phyloP scores from a whole-genome alignment of 2,888 invertebrate species.

The Melieria omissa region DNA sequence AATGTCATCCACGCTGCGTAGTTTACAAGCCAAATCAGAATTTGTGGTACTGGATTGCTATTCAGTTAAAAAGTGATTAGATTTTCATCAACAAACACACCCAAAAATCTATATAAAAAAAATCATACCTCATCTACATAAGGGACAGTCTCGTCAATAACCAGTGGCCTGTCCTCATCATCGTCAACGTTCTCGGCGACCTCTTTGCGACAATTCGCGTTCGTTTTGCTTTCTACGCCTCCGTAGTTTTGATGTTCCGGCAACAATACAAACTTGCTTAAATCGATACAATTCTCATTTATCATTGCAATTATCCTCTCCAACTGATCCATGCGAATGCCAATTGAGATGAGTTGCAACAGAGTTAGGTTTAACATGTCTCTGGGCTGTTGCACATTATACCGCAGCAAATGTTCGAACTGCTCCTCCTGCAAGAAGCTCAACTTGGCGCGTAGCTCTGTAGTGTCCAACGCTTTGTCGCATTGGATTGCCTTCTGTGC shows the following conservation, averaged over 20 bases:
- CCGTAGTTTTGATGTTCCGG: background rate
- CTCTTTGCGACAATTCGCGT: slow-evolving; percentile 2
- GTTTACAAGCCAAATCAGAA: background rate
- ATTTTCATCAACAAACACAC: background rate
- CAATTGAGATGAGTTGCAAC: slow-evolving; percentile 32
- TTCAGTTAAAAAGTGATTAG: background rate
- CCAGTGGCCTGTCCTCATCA: slow-evolving; percentile 28
- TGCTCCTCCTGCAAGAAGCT: slow-evolving; percentile 27
- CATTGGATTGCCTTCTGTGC: no score
- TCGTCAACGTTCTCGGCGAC: slow-evolving; percentile 16
- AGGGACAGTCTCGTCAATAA: slow-evolving; percentile 31
- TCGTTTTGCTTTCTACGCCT: background rate
- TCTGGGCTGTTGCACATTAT: slow-evolving; percentile 21
- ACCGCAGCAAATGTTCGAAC: slow-evolving; percentile 17
- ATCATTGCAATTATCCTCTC: slow-evolving; percentile 22
- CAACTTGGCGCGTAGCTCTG: slow-evolving; percentile 15
- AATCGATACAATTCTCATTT: background rate
- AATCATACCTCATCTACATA: slow-evolving; percentile 10
- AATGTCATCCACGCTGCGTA: slow-evolving; percentile 17
- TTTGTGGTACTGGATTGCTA: background rate
- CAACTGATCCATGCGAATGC: slow-evolving; percentile 27
- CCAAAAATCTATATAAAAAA: background rate
- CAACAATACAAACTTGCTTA: background rate
- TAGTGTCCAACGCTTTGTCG: no score
- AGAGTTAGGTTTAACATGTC: slow-evolving; percentile 26